Base-by-base conservation (phyloP, 2,888 invertebrate genomes). In the Papilio protenor region DNA sequence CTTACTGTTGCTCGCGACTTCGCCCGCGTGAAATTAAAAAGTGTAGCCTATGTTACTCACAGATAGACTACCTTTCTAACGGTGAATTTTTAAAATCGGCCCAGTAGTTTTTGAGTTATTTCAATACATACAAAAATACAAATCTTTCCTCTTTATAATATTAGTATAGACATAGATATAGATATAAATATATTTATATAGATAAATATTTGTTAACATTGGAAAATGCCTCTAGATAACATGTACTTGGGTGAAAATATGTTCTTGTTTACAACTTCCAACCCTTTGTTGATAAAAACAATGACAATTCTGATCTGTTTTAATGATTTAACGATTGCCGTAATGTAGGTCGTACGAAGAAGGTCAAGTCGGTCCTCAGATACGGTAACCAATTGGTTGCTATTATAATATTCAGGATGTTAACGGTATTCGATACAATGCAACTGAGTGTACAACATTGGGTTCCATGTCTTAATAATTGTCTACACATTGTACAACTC, bases 241-340 rank as follows among this genome's bases (percentile, higher is more conserved):
- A 66, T 45, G n/a, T 45, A 66, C 45, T n/a, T 66, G 40, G 66
- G n/a, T 66, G 11, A 69, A 45, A 11, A 21, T 69, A 69, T 66
- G 4, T 45, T 69, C 45, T 69, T 69, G 45, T 69, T 69, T 69
- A 69, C 66, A 40, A 66, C n/a, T 66, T 69, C 45, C 66, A 40
- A 69, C 40, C 66, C 66, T 69, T 69, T 69, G 66, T 69, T 45
- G 45, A 33, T 69, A 45, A 69, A 45, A 69, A 69, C 12, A 45
- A 21, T 45, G 40, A 40, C 45, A 69, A 12, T 45, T 69, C 45
- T 45, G 45, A 45, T 69, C 66, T 69, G 45, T 12, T 69, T 79
- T 75, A 61, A 49, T 66, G 16, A 23, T 61, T 74, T 66, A 49
- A 47, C 23, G 45, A 64, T 66, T 18, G 61, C 64, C 10, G 14